Evolutionary conservation across 2,888 invertebrate genomes (phyloP).

Genomic region (Mesorhabditis spiculigera): DNA sequence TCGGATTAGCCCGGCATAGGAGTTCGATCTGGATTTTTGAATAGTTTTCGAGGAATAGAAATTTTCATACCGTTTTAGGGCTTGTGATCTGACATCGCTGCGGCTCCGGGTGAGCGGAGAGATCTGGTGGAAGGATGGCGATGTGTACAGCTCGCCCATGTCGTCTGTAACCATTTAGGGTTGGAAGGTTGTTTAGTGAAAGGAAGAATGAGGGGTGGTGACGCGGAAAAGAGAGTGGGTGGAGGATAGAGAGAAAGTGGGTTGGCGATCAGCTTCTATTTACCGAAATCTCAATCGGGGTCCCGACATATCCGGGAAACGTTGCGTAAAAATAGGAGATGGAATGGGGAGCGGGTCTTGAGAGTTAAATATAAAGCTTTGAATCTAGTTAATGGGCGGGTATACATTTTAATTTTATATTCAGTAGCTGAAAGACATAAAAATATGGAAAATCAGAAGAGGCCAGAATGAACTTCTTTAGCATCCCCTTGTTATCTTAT

Average conservation of each 20-base stretch:
- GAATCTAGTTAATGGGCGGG: no score
- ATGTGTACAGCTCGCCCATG: constrained; percentile 34
- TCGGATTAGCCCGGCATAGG: constrained; percentile 35
- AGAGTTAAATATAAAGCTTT: constrained; percentile 17
- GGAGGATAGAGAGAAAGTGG: constrained; percentile 22
- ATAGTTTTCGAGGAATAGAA: neutral
- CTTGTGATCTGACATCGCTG: constrained; percentile 36
- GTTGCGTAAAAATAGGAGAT: constrained; percentile 21
- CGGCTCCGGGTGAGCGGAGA: constrained; percentile 49
- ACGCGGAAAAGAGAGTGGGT: constrained; percentile 10
- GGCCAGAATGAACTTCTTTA: no score
- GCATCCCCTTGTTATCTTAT: no score
- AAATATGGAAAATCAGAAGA: no score
- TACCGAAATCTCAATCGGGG: no score
- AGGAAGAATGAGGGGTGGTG: neutral
- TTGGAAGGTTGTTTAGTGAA: constrained; percentile 7
- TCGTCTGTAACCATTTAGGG: constrained; percentile 16
- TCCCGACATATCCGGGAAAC: neutral
- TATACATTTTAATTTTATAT: no score
- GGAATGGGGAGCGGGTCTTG: constrained; percentile 16
- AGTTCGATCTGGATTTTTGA: constrained; percentile 34
- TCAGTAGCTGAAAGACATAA: no score
- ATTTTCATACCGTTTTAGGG: constrained; percentile 28
- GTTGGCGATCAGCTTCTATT: constrained; percentile 16
- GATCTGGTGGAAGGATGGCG: constrained; percentile 53